Percentiles rank a stretch among this genome's conserved stretches.
phyloP scores from a whole-genome alignment of 2,797 vertebrate genomes.

The Hybognathus amarus region DNA sequence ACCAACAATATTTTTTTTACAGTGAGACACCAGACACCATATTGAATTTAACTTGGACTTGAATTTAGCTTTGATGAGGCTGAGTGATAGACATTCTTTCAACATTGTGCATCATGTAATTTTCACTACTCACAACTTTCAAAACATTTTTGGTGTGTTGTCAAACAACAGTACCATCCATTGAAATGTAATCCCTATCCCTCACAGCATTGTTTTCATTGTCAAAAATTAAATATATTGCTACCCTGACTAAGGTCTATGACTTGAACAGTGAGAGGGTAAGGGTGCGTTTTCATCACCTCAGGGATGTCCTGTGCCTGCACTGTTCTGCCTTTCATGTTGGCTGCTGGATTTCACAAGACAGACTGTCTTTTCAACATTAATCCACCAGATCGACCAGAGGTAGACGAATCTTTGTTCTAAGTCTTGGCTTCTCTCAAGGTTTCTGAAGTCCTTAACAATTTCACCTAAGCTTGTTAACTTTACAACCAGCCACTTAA shows the following conservation, averaged over 20 bases:
- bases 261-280: too few species aligned
- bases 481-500: neutral
- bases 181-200: neutral
- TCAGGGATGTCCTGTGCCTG: neutral
- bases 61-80: too few species aligned
- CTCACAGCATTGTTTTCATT: neutral
- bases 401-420: neutral
- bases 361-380: slow-evolving; percentile 7
- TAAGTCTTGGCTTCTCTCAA: neutral
- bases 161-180: neutral
- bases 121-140: neutral
- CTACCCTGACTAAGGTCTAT: neutral
- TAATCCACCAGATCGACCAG: neutral
- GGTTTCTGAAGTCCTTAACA: slow-evolving; percentile 4
- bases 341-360: slow-evolving; percentile 11
- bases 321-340: neutral
- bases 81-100: neutral
- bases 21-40: neutral
- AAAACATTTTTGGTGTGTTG: neutral
- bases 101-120: too few species aligned
- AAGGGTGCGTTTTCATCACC: neutral
- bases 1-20: too few species aligned
- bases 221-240: neutral
- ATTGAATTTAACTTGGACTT: neutral
- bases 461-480: neutral